Conservation (phyloP, 2,888 invertebrate species). For the Drosophila flavopinicola region DNA sequence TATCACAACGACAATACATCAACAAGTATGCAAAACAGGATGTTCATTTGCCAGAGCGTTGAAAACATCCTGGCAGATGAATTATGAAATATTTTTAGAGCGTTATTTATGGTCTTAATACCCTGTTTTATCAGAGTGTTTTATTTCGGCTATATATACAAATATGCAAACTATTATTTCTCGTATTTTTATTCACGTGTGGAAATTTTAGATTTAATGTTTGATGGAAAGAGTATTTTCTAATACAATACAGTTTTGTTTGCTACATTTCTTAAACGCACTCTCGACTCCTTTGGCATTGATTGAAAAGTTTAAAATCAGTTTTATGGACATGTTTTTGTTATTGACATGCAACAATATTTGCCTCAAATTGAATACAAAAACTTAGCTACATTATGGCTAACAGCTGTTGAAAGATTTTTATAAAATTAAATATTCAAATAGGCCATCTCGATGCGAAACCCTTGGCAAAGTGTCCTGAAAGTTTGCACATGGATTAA, state of each 20-base stretch:
- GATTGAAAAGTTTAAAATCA: conserved; percentile 8
- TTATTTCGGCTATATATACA: no score
- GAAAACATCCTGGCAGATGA: conserved; percentile 41
- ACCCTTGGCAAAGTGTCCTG: conserved; percentile 66
- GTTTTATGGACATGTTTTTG: conserved; percentile 21
- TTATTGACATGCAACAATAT: conserved; percentile 33
- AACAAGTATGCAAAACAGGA: conserved; percentile 32
- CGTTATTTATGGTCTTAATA: neutral
- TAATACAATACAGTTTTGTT: no score
- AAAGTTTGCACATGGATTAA: conserved; percentile 74
- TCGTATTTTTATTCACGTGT: no score
- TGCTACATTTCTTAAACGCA: neutral
- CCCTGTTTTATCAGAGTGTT: no score
- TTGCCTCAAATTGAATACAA: conserved; percentile 41
- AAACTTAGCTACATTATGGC: conserved; percentile 44
- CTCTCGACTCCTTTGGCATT: neutral
- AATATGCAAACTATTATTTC: no score
- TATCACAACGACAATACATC: conserved; percentile 31
- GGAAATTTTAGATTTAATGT: no score
- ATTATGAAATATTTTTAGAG: conserved; percentile 21
- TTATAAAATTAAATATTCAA: conserved; percentile 64
- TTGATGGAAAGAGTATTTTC: no score
- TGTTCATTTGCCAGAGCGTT: conserved; percentile 22
- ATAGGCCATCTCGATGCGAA: conserved; percentile 55
- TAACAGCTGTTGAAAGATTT: conserved; percentile 55